These are phyloP conservation scores for Thymelicus acteon DNA, from an alignment of 2,888 invertebrate species.

Conservation along the genomic window DNA sequence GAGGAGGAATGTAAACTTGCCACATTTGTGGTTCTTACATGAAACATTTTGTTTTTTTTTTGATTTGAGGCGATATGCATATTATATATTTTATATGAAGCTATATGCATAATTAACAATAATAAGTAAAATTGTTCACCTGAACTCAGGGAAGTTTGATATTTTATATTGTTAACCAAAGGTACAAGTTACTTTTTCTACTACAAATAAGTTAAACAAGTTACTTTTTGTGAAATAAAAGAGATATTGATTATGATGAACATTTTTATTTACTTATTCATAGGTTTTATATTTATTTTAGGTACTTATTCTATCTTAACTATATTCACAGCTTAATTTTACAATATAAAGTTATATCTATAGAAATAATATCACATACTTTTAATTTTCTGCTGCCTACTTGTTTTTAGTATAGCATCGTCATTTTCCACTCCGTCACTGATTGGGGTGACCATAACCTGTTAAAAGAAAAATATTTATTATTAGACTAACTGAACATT, in stretches of 20 bases:
- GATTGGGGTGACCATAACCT: conserved; percentile 73
- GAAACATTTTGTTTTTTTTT: too few species aligned
- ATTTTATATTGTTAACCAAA: too few species aligned
- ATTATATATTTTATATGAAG: too few species aligned
- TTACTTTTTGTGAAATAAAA: not conserved
- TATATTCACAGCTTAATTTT: conserved; percentile 66
- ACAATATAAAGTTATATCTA: conserved; percentile 52
- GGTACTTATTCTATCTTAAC: conserved; percentile 15
- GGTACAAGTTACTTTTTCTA: too few species aligned
- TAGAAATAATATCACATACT: conserved; percentile 56
- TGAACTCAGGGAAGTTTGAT: too few species aligned
- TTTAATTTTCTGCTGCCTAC: conserved; percentile 64
- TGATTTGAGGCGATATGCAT: too few species aligned
- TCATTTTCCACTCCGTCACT: conserved; percentile 55
- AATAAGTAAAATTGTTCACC: too few species aligned
- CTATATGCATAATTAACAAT: too few species aligned
- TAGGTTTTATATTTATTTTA: not conserved
- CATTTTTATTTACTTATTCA: not conserved
- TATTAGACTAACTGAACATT: too few species aligned
- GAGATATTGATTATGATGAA: not conserved
- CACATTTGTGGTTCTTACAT: too few species aligned
- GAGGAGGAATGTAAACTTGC: not conserved
- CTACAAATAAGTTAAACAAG: too few species aligned
- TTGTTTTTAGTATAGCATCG: conserved; percentile 59
- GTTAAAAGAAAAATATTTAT: conserved; percentile 42